phyloP scores from a whole-genome alignment of 1,140 invertebrate species.

The Antheraea mylitta region DNA sequence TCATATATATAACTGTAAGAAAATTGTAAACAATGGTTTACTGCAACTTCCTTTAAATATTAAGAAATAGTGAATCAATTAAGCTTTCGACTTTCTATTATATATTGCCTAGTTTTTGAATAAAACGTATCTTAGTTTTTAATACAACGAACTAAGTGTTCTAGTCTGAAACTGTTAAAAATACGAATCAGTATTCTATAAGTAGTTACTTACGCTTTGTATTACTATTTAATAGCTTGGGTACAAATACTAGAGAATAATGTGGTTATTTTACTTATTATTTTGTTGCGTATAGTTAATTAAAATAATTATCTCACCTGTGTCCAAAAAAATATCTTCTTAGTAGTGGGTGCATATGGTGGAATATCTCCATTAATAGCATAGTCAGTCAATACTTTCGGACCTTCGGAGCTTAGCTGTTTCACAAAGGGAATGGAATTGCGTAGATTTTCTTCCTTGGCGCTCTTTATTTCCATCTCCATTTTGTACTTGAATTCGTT shows the following conservation, averaged over 20 bases:
- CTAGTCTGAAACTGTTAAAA: too few species aligned
- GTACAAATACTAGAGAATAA: background rate
- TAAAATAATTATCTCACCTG: slow-evolving; percentile 42
- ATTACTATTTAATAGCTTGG: background rate
- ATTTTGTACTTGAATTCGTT: slow-evolving; percentile 78
- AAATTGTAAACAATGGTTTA: too few species aligned
- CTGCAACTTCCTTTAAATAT: too few species aligned
- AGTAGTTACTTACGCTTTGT: background rate
- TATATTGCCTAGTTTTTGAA: too few species aligned
- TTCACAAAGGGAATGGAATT: slow-evolving; percentile 80
- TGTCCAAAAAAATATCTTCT: slow-evolving; percentile 79
- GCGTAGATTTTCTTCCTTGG: slow-evolving; percentile 79
- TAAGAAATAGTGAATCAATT: too few species aligned
- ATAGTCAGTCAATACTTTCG: slow-evolving; percentile 64
- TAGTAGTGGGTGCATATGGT: slow-evolving; percentile 75
- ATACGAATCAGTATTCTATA: background rate
- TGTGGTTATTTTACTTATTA: background rate
- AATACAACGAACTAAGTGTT: too few species aligned
- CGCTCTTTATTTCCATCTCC: slow-evolving; percentile 82
- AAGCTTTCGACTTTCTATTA: too few species aligned
- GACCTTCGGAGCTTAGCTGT: slow-evolving; percentile 75
- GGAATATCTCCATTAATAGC: slow-evolving; percentile 61
- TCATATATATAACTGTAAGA: background rate
- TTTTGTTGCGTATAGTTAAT: background rate
- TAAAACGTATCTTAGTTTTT: too few species aligned